Percentiles rank a stretch among this genome's conserved stretches.
Conservation (phyloP, 1,140 invertebrate genomes). For the Diorhabda sublineata region DNA sequence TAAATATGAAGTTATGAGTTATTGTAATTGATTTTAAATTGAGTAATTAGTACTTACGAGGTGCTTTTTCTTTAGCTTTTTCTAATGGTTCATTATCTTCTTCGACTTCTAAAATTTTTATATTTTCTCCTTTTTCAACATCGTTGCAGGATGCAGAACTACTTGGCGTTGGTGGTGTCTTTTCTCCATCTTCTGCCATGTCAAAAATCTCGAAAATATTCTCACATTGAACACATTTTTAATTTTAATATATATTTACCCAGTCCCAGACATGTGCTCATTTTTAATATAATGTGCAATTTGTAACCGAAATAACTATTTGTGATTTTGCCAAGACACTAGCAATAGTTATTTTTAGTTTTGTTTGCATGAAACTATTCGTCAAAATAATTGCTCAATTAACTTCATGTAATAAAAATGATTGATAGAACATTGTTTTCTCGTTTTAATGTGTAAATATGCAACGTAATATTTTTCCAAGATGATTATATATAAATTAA, state of each 20-base stretch:
- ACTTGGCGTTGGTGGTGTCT: neutral
- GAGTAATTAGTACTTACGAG: slow-evolving; percentile 32
- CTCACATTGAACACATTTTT: neutral
- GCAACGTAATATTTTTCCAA: too few relatives aligned
- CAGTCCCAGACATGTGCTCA: neutral
- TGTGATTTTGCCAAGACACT: neutral
- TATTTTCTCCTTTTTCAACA: slow-evolving; percentile 24
- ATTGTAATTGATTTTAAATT: too few relatives aligned
- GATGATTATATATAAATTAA: too few relatives aligned
- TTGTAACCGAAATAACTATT: neutral
- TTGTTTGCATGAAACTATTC: slow-evolving; percentile 4
- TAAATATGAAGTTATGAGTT: too few relatives aligned
- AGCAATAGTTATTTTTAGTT: slow-evolving; percentile 13
- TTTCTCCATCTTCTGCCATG: neutral
- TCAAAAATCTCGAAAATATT: neutral
- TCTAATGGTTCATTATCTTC: slow-evolving; percentile 34
- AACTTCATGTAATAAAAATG: neutral
- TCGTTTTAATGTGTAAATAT: too few relatives aligned
- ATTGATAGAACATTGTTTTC: too few relatives aligned
- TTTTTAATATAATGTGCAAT: neutral
- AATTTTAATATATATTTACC: neutral
- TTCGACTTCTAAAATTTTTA: slow-evolving; percentile 19
- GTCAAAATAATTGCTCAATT: neutral
- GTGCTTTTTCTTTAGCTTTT: slow-evolving; percentile 36
- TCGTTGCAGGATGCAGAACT: slow-evolving; percentile 7